Conservation (phyloP, 1,140 invertebrate genomes). For the Chrysomallon squamiferum region DNA sequence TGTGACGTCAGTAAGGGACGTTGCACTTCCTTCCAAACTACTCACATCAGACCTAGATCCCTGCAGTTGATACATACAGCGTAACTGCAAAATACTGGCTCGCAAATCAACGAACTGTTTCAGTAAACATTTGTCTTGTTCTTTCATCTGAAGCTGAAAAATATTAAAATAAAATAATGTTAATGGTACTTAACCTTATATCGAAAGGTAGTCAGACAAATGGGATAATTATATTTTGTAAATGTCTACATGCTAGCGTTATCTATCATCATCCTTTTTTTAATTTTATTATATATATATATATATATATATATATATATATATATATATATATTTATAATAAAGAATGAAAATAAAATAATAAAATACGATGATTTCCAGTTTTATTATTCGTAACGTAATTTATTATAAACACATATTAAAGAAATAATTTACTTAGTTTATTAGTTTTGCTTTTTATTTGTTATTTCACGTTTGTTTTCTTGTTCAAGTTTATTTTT, state of each 20-base stretch:
- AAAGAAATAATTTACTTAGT: no score
- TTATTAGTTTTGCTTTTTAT: no score
- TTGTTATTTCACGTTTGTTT: no score
- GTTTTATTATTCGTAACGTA: no score
- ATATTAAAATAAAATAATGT: conserved; percentile 13
- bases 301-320: no score
- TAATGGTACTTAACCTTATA: not conserved
- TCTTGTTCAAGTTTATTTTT: no score
- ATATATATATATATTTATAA: no score
- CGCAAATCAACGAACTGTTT: conserved; percentile 49
- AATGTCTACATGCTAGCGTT: not conserved
- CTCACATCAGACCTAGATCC: conserved; percentile 42
- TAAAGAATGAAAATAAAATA: no score
- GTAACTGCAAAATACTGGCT: conserved; percentile 45
- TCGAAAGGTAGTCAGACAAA: no score
- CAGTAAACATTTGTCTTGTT: conserved; percentile 46
- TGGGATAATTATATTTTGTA: not conserved
- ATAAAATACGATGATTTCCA: no score
- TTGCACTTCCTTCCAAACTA: conserved; percentile 42
- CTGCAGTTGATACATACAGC: conserved; percentile 35
- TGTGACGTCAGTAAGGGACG: conserved; percentile 39
- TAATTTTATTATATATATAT: no score
- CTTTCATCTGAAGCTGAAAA: conserved; percentile 46
- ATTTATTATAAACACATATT: no score
- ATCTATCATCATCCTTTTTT: not conserved